Conservation (phyloP, 2,888 invertebrate genomes). For the Drosophila meridiana region DNA sequence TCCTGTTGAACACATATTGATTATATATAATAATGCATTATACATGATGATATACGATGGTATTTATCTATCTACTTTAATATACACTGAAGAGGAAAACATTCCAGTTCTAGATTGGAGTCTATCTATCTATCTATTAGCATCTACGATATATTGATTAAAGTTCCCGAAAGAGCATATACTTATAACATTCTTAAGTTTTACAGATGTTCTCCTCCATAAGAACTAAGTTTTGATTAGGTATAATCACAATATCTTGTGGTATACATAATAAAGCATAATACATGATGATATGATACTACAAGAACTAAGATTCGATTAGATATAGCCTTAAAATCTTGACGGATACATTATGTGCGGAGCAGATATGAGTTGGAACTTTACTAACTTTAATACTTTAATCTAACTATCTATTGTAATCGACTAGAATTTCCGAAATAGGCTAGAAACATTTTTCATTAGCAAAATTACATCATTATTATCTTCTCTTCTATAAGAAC, state of each 20-base stretch:
- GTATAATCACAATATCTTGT: not conserved
- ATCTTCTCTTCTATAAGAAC: not conserved
- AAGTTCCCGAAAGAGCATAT: not conserved
- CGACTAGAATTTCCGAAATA: not conserved
- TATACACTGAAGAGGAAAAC: not conserved
- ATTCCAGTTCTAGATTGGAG: not conserved
- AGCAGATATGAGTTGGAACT: too few relatives aligned
- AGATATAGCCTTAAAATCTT: too few relatives aligned
- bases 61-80: not conserved
- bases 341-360: too few relatives aligned
- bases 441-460: not conserved
- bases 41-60: not conserved
- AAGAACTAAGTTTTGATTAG: not conserved
- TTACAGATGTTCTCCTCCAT: not conserved
- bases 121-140: not conserved
- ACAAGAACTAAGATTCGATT: too few relatives aligned
- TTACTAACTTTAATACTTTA: too few relatives aligned
- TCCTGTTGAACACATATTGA: constrained; percentile 87
- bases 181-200: not conserved
- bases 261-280: too few relatives aligned
- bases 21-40: not conserved
- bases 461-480: not conserved
- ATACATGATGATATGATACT: too few relatives aligned
- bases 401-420: too few relatives aligned
- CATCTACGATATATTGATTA: not conserved